These are phyloP conservation scores for Trissolcus brochymenae DNA, from an alignment of 2,888 invertebrate genomes.

Conservation along the genomic window DNA sequence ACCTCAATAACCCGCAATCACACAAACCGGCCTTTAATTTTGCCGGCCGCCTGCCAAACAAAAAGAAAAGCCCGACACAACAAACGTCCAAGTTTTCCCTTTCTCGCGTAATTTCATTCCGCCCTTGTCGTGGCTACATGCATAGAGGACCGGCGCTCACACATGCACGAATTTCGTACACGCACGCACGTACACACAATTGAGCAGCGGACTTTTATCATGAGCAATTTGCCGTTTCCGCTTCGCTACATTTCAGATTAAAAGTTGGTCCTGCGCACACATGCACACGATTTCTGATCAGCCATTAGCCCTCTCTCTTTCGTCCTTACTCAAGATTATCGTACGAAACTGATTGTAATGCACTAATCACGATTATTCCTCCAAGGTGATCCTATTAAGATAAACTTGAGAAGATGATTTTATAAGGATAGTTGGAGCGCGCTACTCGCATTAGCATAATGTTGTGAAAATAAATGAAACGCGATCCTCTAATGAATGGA, in stretches of 20 bases:
- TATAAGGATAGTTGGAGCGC: background rate
- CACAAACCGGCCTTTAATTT: constrained; percentile 54
- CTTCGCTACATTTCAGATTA: constrained; percentile 40
- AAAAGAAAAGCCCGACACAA: constrained; percentile 32
- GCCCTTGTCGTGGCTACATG: constrained; percentile 26
- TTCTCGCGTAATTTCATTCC: constrained; percentile 34
- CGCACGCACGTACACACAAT: constrained; percentile 11
- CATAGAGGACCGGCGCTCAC: constrained; percentile 13
- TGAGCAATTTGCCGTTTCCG: constrained; percentile 50
- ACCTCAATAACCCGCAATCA: constrained; percentile 49
- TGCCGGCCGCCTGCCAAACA: constrained; percentile 30
- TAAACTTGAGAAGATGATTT: constrained; percentile 3
- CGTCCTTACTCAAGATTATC: background rate
- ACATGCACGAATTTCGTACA: background rate
- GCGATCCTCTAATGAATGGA: too few relatives aligned
- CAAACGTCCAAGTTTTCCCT: constrained; percentile 40
- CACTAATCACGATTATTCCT: constrained; percentile 7
- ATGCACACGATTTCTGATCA: constrained; percentile 26
- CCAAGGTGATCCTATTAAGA: background rate
- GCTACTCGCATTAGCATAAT: constrained; percentile 2
- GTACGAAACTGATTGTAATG: constrained; percentile 10
- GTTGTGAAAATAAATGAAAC: too few relatives aligned
- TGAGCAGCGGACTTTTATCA: constrained; percentile 39
- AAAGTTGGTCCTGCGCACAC: constrained; percentile 32
- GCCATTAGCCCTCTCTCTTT: constrained; percentile 19